Percentiles rank a stretch among this genome's conserved stretches.
phyloP scores from a whole-genome alignment of 2,113 vertebrate genomes.

The Chloropsis hardwickii region DNA sequence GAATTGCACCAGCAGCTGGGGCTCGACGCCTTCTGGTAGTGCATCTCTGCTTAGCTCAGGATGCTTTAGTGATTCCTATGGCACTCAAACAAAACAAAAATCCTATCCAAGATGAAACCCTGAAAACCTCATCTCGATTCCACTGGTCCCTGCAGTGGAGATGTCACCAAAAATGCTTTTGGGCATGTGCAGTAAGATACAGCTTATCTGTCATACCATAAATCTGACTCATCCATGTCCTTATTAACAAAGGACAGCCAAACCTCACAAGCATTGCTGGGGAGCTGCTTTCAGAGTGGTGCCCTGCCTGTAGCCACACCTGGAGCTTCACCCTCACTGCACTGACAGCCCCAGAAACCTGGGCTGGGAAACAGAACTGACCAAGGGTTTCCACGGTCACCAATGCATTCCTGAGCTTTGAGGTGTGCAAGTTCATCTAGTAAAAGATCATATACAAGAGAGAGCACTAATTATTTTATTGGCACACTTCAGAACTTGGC shows the following conservation, averaged over 20 bases:
- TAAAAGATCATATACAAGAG: neutral
- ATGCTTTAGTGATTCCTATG: neutral
- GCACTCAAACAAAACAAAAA: neutral
- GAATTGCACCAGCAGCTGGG: neutral
- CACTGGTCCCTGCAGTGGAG: neutral
- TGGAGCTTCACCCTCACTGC: neutral
- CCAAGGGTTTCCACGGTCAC: neutral
- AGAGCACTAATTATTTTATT: neutral
- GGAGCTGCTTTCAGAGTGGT: neutral
- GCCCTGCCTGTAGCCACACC: neutral
- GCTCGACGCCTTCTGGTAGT: neutral
- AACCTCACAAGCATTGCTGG: neutral
- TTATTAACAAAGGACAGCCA: neutral
- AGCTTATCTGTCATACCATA: neutral
- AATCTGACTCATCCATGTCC: neutral
- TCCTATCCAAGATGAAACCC: neutral
- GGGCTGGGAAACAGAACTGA: conserved; percentile 12
- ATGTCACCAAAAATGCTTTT: neutral
- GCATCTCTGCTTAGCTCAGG: neutral
- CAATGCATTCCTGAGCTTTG: neutral
- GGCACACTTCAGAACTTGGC: neutral
- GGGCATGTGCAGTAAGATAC: neutral
- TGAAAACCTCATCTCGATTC: neutral
- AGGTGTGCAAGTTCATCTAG: neutral
- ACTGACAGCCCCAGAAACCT: conserved; percentile 8